phyloP scores from a whole-genome alignment of 2,113 vertebrate genomes.

The Microtus richardsoni region DNA sequence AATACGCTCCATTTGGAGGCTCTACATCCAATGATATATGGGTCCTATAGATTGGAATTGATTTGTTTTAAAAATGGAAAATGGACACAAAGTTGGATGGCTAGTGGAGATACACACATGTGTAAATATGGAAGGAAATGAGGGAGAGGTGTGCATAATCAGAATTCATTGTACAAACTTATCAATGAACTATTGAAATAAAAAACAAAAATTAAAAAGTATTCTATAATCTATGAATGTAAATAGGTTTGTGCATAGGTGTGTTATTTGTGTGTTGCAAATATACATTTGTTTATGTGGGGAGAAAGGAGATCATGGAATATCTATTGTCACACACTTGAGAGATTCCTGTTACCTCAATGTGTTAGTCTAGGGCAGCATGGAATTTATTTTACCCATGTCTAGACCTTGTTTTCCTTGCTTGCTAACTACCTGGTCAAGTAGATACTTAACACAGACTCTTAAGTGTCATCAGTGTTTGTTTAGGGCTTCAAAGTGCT shows the following conservation, averaged over 20 bases:
- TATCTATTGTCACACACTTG: not conserved
- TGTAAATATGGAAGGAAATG: not conserved
- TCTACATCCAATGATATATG: not conserved
- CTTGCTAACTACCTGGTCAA: not conserved
- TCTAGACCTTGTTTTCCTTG: not conserved
- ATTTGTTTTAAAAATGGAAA: not conserved
- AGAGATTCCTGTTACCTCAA: not conserved
- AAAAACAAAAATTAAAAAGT: not conserved
- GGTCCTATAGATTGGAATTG: not conserved
- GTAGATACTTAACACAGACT: too few species aligned
- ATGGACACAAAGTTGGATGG: not conserved
- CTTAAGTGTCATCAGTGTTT: fast-evolving
- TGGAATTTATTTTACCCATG: not conserved
- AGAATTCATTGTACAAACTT: not conserved
- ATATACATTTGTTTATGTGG: not conserved
- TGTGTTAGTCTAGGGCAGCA: not conserved
- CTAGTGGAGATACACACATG: too few species aligned
- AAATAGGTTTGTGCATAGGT: not conserved
- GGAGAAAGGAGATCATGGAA: not conserved
- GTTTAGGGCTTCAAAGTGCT: not conserved
- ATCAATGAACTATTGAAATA: not conserved
- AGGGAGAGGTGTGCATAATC: not conserved
- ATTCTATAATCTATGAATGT: not conserved
- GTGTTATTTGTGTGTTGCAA: not conserved
- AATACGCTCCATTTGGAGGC: not conserved